Evolutionary conservation across 2,113 vertebrate genomes (phyloP).

Genomic region (Psittacara wagleri): DNA sequence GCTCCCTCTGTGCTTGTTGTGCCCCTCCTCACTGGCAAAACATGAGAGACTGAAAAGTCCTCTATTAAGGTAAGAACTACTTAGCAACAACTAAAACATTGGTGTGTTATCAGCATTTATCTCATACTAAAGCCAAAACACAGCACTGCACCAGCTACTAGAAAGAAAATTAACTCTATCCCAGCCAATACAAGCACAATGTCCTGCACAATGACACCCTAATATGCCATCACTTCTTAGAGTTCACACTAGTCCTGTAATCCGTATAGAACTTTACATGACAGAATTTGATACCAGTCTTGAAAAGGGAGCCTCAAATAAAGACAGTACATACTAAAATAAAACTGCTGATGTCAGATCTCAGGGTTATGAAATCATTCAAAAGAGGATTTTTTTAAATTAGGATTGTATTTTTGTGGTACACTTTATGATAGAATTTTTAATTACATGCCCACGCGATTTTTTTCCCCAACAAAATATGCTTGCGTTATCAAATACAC

Average conservation of each 20-base stretch:
- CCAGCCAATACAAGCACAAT: background rate
- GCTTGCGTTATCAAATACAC: background rate
- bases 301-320: background rate
- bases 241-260: background rate
- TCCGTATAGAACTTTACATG: background rate
- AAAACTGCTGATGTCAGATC: background rate
- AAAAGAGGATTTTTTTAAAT: background rate
- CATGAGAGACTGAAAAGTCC: background rate
- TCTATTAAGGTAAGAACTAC: background rate
- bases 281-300: background rate
- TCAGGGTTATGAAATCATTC: background rate
- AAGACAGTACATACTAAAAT: background rate
- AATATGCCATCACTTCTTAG: background rate
- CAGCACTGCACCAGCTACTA: background rate
- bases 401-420: background rate
- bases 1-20: background rate
- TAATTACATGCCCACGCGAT: background rate
- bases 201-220: background rate
- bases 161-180: background rate
- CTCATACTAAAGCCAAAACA: background rate
- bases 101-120: background rate
- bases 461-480: background rate
- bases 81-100: background rate
- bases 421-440: background rate
- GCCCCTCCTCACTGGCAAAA: background rate